These are phyloP conservation scores for Amiota minor DNA, from an alignment of 2,888 invertebrate species.

Conservation along the genomic window DNA sequence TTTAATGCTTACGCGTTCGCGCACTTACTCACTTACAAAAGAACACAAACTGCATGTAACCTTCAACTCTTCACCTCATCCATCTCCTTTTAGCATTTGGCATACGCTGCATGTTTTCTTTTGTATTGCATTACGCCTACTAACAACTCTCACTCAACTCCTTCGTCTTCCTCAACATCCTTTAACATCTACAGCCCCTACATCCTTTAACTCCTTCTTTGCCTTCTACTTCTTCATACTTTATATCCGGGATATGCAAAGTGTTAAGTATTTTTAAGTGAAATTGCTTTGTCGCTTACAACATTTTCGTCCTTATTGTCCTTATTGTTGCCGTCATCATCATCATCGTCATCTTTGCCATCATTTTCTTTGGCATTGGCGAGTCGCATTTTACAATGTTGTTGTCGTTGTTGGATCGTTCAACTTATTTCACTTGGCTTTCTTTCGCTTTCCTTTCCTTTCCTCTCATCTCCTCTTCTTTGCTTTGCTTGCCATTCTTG, in stretches of 20 bases:
- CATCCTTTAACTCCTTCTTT: constrained; percentile 1
- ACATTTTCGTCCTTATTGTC: constrained; percentile 29
- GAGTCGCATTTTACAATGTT: neutral
- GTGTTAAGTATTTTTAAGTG: constrained; percentile 67
- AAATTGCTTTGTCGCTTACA: constrained; percentile 63
- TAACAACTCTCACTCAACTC: constrained; percentile 5
- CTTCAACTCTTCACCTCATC: neutral
- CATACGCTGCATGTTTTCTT: neutral
- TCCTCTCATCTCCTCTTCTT: neutral
- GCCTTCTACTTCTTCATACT: neutral
- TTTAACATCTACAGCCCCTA: constrained; percentile 37
- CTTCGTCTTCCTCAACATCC: constrained; percentile 28
- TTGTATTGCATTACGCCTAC: neutral
- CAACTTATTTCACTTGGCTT: constrained; percentile 5
- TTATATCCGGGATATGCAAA: constrained; percentile 49
- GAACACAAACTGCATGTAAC: neutral
- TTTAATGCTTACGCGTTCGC: constrained; percentile 7
- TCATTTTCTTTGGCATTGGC: neutral
- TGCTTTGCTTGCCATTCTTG: constrained; percentile 4
- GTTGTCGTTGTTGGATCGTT: constrained; percentile 15
- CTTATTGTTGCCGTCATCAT: too few relatives aligned
- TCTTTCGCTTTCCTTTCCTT: neutral
- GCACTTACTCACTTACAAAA: neutral
- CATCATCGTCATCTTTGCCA: constrained; percentile 27
- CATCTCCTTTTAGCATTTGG: neutral